Evolutionary conservation across 2,113 vertebrate species (phyloP).

Genomic region (Athene noctua): DNA sequence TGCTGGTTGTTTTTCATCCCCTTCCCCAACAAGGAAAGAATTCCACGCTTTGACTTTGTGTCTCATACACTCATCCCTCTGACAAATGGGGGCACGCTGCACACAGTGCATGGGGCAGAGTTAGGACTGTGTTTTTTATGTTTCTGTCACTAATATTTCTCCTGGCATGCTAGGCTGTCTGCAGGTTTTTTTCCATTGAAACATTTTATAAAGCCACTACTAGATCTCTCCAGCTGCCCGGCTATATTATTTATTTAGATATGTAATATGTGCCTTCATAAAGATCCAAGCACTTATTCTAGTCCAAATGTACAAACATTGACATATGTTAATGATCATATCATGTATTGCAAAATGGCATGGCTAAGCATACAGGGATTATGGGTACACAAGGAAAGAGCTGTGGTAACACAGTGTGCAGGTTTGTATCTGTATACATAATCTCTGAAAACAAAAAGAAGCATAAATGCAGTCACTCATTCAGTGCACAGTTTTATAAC

Average conservation of each 20-base stretch:
- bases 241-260: not conserved
- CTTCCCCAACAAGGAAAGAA: not conserved
- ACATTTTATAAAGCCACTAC: not conserved
- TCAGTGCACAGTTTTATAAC: not conserved
- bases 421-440: not conserved
- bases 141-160: not conserved
- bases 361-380: not conserved
- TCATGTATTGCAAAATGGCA: not conserved
- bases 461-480: not conserved
- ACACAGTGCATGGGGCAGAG: not conserved
- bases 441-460: not conserved
- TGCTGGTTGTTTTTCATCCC: not conserved
- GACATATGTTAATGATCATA: not conserved
- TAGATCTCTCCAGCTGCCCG: not conserved
- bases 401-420: not conserved
- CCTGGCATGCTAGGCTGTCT: not conserved
- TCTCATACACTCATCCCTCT: not conserved
- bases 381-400: not conserved
- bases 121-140: not conserved
- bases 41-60: not conserved
- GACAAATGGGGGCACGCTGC: not conserved
- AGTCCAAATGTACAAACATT: not conserved
- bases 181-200: not conserved
- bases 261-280: not conserved
- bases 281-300: not conserved